Percentiles rank a stretch among this genome's conserved stretches.
These are phyloP conservation scores for Epizoanthus stellaris DNA, from an alignment of 92 coral and sea anemone genomes.

Conservation along the genomic window DNA sequence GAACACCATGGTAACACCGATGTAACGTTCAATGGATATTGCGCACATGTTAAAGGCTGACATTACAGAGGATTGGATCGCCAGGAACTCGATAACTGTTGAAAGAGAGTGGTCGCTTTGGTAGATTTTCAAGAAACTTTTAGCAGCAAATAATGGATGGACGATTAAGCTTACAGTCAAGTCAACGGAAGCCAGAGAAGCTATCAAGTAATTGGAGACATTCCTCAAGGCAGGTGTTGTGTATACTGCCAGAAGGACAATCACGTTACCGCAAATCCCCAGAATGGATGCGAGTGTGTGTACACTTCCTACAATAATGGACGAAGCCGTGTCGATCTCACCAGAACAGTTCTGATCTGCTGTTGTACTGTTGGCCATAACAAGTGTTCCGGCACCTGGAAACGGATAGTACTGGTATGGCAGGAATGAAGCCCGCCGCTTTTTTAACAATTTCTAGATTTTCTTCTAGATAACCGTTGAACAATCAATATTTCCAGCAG, in stretches of 20 bases:
- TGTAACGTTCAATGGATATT: constrained; percentile 32
- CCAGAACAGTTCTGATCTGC: neutral
- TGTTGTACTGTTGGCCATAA: neutral
- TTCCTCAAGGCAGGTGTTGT: constrained; percentile 19
- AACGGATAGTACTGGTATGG: too few relatives aligned
- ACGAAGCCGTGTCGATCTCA: constrained; percentile 19
- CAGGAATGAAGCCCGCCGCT: too few relatives aligned
- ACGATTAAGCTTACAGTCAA: constrained; percentile 21
- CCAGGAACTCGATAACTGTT: constrained; percentile 29
- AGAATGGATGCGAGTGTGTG: constrained; percentile 5
- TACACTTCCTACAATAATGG: constrained; percentile 5
- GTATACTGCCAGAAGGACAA: constrained; percentile 28
- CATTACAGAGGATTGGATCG: constrained; percentile 30
- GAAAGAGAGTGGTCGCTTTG: constrained; percentile 33
- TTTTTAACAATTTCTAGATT: too few relatives aligned
- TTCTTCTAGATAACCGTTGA: too few relatives aligned
- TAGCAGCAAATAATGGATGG: constrained; percentile 27
- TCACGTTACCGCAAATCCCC: constrained; percentile 6
- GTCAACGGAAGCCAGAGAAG: constrained; percentile 25
- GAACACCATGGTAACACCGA: constrained; percentile 40
- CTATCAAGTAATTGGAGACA: constrained; percentile 27
- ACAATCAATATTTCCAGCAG: too few relatives aligned
- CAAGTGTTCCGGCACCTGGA: too few relatives aligned
- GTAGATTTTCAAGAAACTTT: constrained; percentile 13
- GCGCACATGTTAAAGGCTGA: constrained; percentile 41